These are phyloP conservation scores for Pardalotus punctatus DNA, from an alignment of 2,113 vertebrate genomes.

Conservation along the genomic window DNA sequence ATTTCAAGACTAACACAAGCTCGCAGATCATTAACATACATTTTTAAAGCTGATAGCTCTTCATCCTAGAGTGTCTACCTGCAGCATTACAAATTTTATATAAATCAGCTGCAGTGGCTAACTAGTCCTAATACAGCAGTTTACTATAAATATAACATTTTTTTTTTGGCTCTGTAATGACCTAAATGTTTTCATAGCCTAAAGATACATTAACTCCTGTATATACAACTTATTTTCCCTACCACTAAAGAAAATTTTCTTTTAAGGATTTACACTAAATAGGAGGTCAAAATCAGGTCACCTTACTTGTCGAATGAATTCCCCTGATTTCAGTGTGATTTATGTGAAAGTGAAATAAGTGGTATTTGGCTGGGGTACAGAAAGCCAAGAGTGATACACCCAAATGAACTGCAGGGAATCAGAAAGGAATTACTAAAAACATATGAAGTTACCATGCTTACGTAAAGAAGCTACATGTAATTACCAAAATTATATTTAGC, in stretches of 20 bases:
- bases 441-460: background rate
- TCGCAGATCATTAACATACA: background rate
- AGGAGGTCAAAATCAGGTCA: background rate
- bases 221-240: background rate
- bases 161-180: background rate
- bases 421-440: slow-evolving; percentile 1
- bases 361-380: background rate
- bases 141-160: background rate
- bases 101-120: background rate
- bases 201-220: background rate
- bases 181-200: background rate
- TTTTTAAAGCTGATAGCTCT: background rate
- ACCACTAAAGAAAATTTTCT: background rate
- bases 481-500: background rate
- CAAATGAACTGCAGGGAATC: background rate
- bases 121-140: background rate
- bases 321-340: background rate
- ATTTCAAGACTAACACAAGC: background rate
- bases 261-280: background rate
- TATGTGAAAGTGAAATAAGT: background rate
- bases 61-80: background rate
- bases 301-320: background rate
- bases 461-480: background rate
- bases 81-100: background rate
- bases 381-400: background rate